phyloP scores from a whole-genome alignment of 2,797 vertebrate species.

The Pelochelys cantorii region DNA sequence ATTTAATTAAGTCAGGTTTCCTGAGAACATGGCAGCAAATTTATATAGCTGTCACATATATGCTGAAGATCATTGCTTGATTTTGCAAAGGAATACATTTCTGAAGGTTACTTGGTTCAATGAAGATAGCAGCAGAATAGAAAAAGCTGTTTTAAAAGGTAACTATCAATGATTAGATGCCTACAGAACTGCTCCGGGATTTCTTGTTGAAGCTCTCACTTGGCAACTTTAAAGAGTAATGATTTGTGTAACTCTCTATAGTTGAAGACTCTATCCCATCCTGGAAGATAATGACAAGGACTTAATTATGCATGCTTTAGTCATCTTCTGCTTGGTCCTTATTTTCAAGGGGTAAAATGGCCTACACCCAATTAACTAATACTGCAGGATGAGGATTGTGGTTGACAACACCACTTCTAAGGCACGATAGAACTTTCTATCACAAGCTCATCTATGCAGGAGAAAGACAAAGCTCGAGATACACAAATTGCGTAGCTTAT shows the following conservation, averaged over 20 bases:
- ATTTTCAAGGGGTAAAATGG: no score
- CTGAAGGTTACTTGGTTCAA: constrained; percentile 8
- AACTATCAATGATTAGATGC: background rate
- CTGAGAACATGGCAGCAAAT: no score
- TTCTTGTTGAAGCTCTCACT: background rate
- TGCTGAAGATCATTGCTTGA: background rate
- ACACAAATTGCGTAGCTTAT: no score
- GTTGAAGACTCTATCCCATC: no score
- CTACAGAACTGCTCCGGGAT: background rate
- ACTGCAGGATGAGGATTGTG: background rate
- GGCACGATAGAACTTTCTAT: background rate
- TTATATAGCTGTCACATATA: background rate
- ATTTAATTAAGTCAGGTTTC: no score
- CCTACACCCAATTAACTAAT: no score
- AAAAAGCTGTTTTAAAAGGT: background rate
- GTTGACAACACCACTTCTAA: background rate
- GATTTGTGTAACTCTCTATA: background rate
- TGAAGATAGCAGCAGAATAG: background rate
- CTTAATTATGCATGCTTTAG: no score
- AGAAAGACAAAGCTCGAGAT: background rate
- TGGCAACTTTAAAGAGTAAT: background rate
- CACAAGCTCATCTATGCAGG: background rate
- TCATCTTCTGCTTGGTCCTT: no score
- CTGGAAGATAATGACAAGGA: no score
- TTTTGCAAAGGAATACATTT: constrained; percentile 33